Conservation (phyloP, 2,113 vertebrate species). For the Varanus komodoensis region DNA sequence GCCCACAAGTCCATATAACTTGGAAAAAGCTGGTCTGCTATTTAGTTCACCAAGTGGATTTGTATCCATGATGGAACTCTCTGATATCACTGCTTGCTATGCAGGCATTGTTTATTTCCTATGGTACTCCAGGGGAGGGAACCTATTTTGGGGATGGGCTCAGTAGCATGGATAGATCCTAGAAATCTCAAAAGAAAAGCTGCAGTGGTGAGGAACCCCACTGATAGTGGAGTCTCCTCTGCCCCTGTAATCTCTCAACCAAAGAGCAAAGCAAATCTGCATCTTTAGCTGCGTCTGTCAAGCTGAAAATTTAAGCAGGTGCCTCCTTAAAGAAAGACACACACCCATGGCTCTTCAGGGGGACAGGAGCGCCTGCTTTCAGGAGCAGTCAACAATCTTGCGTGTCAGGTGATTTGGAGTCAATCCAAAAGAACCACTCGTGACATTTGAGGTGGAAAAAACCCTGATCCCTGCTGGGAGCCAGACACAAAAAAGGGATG, state of each 20-base stretch:
- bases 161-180: too few relatives aligned
- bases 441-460: background rate
- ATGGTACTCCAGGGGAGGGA: too few relatives aligned
- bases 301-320: background rate
- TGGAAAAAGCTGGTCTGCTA: too few relatives aligned
- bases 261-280: background rate
- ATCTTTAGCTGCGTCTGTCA: background rate
- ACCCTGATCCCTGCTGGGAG: background rate
- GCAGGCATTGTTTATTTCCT: background rate
- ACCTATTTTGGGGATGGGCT: too few relatives aligned
- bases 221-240: too few relatives aligned
- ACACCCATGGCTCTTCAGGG: background rate
- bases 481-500: background rate
- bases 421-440: background rate
- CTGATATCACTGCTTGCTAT: too few relatives aligned
- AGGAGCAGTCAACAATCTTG: background rate
- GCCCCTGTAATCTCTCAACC: background rate
- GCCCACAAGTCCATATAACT: too few relatives aligned
- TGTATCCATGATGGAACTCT: too few relatives aligned
- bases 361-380: background rate
- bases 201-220: too few relatives aligned
- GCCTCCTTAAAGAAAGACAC: background rate
- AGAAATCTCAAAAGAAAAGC: too few relatives aligned
- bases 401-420: background rate
- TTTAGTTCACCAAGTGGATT: too few relatives aligned